Conservation (phyloP, 2,888 invertebrate species). For the Coelinius sp. region DNA sequence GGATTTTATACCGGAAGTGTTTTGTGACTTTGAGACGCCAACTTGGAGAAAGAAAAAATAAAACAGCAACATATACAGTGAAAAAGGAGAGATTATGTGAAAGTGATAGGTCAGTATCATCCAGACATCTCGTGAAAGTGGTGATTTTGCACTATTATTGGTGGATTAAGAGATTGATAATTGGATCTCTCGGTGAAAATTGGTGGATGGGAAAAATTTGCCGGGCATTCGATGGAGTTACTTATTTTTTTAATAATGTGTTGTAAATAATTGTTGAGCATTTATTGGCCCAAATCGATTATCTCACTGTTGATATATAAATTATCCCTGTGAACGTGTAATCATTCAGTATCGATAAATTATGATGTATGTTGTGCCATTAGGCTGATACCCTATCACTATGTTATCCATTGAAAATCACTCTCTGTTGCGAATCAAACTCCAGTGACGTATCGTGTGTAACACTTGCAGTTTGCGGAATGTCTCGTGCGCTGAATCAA, state of each 20-base stretch:
- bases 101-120: conserved; percentile 23
- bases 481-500: conserved; percentile 18
- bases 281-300: neutral
- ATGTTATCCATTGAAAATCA: neutral
- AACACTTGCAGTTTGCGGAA: conserved; percentile 17
- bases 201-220: neutral
- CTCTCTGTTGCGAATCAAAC: conserved; percentile 3
- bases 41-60: neutral
- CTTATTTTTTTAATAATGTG: neutral
- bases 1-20: neutral
- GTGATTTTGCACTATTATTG: neutral
- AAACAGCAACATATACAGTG: too few species aligned
- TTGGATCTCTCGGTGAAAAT: neutral
- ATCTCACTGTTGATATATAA: neutral
- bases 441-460: neutral
- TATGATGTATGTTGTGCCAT: conserved; percentile 9
- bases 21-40: neutral
- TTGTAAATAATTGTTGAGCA: neutral
- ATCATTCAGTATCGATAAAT: conserved; percentile 10
- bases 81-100: neutral
- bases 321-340: conserved; percentile 1
- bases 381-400: conserved; percentile 13
- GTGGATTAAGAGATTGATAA: neutral
- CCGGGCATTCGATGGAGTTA: neutral
- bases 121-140: conserved; percentile 21